Conservation (phyloP, 2,888 invertebrate species). For the Torymus texanus region DNA sequence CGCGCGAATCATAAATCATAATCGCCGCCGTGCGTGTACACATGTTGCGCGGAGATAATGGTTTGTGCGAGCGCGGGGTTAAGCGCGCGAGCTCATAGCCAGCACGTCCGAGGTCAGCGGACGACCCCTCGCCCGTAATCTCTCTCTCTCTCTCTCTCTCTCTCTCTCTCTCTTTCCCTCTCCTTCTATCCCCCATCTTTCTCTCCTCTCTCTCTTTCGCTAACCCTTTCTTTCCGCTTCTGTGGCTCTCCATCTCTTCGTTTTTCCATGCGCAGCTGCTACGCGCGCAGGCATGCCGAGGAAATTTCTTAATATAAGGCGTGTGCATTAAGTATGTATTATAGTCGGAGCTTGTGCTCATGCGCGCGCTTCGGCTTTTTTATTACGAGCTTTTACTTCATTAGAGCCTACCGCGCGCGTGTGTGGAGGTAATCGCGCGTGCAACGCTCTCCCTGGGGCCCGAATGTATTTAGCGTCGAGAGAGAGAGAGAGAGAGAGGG, state of each 20-base stretch:
- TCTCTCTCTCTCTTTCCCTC: constrained; percentile 53
- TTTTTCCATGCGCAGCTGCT: constrained; percentile 24
- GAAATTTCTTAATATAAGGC: constrained; percentile 52
- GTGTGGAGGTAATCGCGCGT: neutral
- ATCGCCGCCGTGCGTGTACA: constrained; percentile 66
- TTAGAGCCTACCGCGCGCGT: constrained; percentile 31
- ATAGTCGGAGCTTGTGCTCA: constrained; percentile 1
- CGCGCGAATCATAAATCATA: constrained; percentile 70
- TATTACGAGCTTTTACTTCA: constrained; percentile 39
- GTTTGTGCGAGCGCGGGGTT: constrained; percentile 64
- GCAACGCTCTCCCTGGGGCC: too few relatives aligned
- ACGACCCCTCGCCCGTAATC: constrained; percentile 65
- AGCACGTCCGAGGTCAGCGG: constrained; percentile 66
- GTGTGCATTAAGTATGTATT: constrained; percentile 28
- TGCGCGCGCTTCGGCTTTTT: constrained; percentile 18
- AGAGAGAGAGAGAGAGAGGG: neutral
- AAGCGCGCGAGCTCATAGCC: constrained; percentile 58
- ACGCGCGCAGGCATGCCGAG: neutral
- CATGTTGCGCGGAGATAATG: constrained; percentile 71
- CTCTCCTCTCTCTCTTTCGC: constrained; percentile 42
- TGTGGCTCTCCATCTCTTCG: constrained; percentile 43
- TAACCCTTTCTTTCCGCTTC: constrained; percentile 41
- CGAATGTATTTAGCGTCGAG: constrained; percentile 31
- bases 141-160: constrained; percentile 18
- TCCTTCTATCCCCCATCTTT: neutral